Evolutionary conservation across 2,797 vertebrate genomes (phyloP).

Genomic region (Fundulus diaphanus): DNA sequence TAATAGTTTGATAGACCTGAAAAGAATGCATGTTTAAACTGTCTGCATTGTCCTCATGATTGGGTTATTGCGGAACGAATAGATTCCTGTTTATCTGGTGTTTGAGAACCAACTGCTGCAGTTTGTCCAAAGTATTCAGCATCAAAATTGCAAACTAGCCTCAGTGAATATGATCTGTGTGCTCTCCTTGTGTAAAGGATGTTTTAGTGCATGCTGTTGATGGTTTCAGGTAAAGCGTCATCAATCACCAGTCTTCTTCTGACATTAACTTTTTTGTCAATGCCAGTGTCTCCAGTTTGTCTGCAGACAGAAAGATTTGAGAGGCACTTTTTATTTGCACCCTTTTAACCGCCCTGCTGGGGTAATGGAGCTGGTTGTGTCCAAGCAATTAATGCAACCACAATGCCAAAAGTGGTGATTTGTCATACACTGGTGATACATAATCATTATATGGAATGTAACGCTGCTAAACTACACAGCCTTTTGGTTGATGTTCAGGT

Average conservation of each 20-base stretch:
- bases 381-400: conserved; percentile 85
- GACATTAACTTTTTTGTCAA: conserved; percentile 86
- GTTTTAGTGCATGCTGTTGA: conserved; percentile 54
- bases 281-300: conserved; percentile 85
- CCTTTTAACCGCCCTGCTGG: conserved; percentile 80
- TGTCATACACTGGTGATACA: conserved; percentile 82
- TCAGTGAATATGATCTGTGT: conserved; percentile 25
- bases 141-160: conserved; percentile 34
- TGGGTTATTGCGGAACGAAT: conserved; percentile 17
- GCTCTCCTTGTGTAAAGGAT: conserved; percentile 40
- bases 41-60: conserved; percentile 23
- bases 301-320: conserved; percentile 83
- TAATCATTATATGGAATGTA: conserved; percentile 84
- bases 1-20: conserved; percentile 33
- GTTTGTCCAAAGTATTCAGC: conserved; percentile 26
- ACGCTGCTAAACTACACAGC: conserved; percentile 63
- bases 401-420: conserved; percentile 88
- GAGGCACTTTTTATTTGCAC: conserved; percentile 84
- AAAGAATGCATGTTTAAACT: conserved; percentile 18
- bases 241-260: conserved; percentile 79
- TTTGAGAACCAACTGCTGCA: neutral
- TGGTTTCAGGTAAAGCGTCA: conserved; percentile 77
- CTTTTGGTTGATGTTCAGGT: conserved; percentile 60
- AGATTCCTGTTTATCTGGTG: conserved; percentile 5
- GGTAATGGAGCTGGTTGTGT: conserved; percentile 85